These are phyloP conservation scores for Eupristina koningsbergeri DNA, from an alignment of 1,140 invertebrate species.

Conservation along the genomic window DNA sequence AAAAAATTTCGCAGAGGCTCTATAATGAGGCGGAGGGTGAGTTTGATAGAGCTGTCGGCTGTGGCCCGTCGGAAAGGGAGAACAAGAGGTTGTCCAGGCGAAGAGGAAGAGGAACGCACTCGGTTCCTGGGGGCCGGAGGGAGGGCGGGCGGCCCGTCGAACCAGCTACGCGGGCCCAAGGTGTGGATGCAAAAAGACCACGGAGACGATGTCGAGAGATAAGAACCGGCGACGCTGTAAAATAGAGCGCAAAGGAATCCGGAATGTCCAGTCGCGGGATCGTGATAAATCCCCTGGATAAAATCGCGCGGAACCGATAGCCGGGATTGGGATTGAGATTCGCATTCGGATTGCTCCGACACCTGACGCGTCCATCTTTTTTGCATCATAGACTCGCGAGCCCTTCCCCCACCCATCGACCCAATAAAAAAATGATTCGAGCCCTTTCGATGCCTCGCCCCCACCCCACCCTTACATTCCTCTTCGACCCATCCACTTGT, in stretches of 20 bases:
- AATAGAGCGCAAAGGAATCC: conserved; percentile 42
- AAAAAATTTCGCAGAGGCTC: too few species aligned
- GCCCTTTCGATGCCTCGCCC: not conserved
- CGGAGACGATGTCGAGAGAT: not conserved
- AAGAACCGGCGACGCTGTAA: not conserved
- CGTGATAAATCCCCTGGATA: conserved; percentile 44
- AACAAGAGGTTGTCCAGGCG: not conserved
- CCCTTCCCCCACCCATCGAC: not conserved
- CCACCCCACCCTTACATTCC: not conserved
- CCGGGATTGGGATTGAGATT: not conserved
- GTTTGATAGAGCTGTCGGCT: too few species aligned
- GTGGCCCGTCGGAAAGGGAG: not conserved
- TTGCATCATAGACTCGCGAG: not conserved
- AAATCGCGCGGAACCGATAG: conserved; percentile 19
- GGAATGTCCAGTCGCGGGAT: conserved; percentile 43
- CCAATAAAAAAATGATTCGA: too few species aligned
- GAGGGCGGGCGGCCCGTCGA: not conserved
- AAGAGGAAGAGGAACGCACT: too few species aligned
- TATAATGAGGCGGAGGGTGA: too few species aligned
- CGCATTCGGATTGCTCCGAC: too few species aligned
- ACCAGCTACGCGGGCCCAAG: not conserved
- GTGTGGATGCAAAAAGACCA: conserved; percentile 14
- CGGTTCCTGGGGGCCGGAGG: not conserved
- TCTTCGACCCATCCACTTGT: too few species aligned
- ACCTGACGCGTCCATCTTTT: too few species aligned